These are phyloP conservation scores for Latrodectus geometricus DNA, from an alignment of 1,140 invertebrate genomes.

Conservation along the genomic window DNA sequence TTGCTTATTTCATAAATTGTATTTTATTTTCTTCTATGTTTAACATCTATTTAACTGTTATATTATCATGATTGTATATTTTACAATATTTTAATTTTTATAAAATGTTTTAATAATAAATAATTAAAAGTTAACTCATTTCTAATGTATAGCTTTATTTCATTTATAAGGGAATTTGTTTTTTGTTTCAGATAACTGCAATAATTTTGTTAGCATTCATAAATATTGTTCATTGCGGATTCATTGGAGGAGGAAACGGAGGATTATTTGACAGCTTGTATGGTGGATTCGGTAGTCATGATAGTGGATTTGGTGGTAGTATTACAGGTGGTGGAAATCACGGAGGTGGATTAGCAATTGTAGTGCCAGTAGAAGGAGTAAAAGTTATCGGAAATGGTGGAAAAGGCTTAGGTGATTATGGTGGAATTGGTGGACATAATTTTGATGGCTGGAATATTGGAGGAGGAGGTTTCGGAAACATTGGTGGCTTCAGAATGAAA, in stretches of 20 bases:
- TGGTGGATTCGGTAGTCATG: conserved; percentile 22
- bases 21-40: no score
- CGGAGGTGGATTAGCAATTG: conserved; percentile 30
- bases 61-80: no score
- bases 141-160: no score
- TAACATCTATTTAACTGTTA: no score
- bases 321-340: not conserved
- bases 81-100: no score
- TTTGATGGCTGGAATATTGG: not conserved
- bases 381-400: conserved; percentile 25
- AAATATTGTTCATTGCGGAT: not conserved
- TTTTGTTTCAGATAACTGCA: conserved; percentile 14
- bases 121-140: no score
- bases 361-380: conserved; percentile 35
- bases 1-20: no score
- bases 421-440: conserved; percentile 29
- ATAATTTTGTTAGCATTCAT: not conserved
- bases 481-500: conserved; percentile 22
- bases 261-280: conserved; percentile 16
- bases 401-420: conserved; percentile 21
- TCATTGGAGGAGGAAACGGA: conserved; percentile 11
- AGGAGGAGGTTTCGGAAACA: not conserved
- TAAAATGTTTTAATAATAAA: no score
- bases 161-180: not conserved
- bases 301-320: conserved; percentile 12